Conservation (phyloP, 2,113 vertebrate species). For the Varanus salvator region DNA sequence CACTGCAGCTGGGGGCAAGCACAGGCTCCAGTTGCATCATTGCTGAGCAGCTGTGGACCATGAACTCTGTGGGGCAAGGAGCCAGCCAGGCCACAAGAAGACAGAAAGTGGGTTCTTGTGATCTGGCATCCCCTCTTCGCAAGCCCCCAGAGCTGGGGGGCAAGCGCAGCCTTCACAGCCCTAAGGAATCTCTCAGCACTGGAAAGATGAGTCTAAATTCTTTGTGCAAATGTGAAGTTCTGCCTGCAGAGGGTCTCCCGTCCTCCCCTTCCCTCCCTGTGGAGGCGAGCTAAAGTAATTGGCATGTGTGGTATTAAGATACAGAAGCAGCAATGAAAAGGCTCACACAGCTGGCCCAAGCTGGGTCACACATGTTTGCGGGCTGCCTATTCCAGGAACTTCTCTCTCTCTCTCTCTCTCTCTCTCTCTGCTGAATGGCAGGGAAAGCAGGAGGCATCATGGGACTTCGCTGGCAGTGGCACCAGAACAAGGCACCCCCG, state of each 20-base stretch:
- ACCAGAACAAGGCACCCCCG: background rate
- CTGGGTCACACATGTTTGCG: fast-evolving
- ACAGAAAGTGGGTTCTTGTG: fast-evolving
- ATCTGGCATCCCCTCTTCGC: background rate
- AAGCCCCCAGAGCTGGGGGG: background rate
- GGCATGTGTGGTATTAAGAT: background rate
- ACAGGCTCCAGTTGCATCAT: fast-evolving
- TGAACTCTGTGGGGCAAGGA: background rate
- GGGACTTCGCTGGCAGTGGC: background rate
- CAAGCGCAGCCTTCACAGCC: background rate
- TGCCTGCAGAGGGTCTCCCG: background rate
- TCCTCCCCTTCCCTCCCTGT: background rate
- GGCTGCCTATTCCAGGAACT: background rate
- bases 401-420: fast-evolving
- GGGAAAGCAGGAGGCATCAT: fast-evolving
- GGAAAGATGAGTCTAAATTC: background rate
- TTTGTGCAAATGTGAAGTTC: background rate
- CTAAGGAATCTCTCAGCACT: background rate
- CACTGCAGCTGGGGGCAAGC: background rate
- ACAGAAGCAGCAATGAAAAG: fast-evolving
- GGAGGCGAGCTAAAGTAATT: fast-evolving
- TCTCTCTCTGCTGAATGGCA: too few species aligned
- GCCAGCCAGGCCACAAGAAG: fast-evolving
- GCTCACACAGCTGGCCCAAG: background rate
- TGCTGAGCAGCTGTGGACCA: fast-evolving